These are phyloP conservation scores for Schizopygopsis pylzovi DNA, from an alignment of 2,797 vertebrate genomes.

Conservation along the genomic window DNA sequence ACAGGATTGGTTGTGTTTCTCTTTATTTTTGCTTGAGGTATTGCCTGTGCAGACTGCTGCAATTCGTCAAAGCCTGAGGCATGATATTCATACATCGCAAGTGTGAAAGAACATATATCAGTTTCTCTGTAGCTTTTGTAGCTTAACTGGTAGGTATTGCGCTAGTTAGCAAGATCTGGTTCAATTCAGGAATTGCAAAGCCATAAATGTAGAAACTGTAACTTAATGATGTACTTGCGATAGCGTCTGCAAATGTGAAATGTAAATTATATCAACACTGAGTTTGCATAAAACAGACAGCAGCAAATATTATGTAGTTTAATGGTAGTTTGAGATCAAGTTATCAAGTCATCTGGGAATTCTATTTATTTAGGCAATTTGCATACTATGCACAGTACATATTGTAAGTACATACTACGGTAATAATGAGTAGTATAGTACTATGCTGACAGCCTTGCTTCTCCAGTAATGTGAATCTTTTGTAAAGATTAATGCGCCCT, in stretches of 20 bases:
- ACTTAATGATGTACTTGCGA: too few species aligned
- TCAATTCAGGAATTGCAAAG: too few species aligned
- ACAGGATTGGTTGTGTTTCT: background rate
- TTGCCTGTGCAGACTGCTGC: background rate
- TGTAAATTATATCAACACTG: background rate
- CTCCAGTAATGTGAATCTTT: background rate
- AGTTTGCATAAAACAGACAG: background rate
- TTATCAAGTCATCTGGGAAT: background rate
- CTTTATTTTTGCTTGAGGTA: background rate
- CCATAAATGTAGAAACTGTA: too few species aligned
- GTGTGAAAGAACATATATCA: background rate
- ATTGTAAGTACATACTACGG: background rate
- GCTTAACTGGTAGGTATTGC: too few species aligned
- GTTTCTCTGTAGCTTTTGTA: too few species aligned
- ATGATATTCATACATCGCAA: background rate
- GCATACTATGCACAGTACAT: background rate
- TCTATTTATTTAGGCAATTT: background rate
- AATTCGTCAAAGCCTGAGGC: constrained; percentile 1
- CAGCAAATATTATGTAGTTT: background rate
- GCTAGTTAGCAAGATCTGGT: too few species aligned
- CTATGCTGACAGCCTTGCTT: background rate
- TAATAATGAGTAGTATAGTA: background rate
- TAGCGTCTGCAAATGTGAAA: too few species aligned
- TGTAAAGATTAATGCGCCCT: background rate
- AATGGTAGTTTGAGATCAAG: background rate